Percentiles rank a stretch among this genome's conserved stretches.
Conservation (phyloP, 2,113 vertebrate genomes). For the Jaculus jaculus region DNA sequence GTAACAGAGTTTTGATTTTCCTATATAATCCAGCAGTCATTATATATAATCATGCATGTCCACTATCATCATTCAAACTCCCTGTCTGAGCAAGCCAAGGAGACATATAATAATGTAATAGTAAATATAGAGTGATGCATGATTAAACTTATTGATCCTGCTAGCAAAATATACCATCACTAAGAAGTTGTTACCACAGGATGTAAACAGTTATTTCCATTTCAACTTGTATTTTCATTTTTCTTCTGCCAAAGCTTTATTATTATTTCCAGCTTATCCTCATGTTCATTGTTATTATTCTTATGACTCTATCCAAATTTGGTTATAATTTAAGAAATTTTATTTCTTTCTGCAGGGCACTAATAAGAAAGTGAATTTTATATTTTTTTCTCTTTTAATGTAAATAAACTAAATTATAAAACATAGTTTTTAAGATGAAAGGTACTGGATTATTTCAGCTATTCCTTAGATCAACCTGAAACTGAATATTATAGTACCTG, state of each 20-base stretch:
- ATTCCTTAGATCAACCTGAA: background rate
- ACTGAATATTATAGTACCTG: background rate
- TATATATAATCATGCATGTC: background rate
- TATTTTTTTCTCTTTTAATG: background rate
- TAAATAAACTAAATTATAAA: background rate
- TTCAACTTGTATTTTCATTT: background rate
- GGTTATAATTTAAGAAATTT: constrained; percentile 16
- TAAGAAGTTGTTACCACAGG: background rate
- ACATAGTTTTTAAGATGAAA: background rate
- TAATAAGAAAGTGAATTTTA: constrained; percentile 2
- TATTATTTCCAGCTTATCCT: background rate
- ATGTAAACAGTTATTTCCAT: background rate
- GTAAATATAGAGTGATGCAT: background rate
- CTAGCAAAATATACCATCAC: background rate
- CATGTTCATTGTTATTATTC: background rate
- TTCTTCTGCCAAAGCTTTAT: background rate
- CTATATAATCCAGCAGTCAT: background rate
- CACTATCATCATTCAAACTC: background rate
- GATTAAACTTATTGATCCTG: constrained; percentile 19
- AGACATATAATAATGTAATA: background rate
- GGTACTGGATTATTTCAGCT: constrained; percentile 22
- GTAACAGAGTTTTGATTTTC: background rate
- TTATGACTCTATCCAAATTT: background rate
- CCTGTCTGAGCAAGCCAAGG: background rate
- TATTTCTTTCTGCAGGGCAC: background rate